Percentiles rank a stretch among this genome's conserved stretches.
Evolutionary conservation across 2,797 vertebrate genomes (phyloP).

Genomic region (Okamejei kenojei): DNA sequence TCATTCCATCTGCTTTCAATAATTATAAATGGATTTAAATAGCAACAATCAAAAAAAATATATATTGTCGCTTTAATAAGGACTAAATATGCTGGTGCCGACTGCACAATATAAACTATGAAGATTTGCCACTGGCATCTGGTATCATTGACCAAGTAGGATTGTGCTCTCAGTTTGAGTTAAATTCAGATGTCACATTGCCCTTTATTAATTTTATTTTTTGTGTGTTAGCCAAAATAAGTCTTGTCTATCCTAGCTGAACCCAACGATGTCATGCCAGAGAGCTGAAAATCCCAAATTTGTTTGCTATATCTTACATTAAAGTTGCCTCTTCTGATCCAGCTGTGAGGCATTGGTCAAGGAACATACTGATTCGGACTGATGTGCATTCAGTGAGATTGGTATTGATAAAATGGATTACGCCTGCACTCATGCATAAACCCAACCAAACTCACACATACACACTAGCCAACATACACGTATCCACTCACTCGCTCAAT

Average conservation of each 20-base stretch:
- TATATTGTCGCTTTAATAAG: neutral
- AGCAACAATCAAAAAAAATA: neutral
- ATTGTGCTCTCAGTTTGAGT: neutral
- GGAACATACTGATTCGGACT: neutral
- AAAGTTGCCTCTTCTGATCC: neutral
- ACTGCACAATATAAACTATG: neutral
- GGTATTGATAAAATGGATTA: neutral
- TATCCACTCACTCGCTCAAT: no score
- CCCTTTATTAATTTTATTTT: no score
- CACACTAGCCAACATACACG: neutral
- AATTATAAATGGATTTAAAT: neutral
- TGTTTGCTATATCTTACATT: neutral
- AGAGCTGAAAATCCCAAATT: neutral
- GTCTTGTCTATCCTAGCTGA: neutral
- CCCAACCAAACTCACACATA: neutral
- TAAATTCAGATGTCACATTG: no score
- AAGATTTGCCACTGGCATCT: neutral
- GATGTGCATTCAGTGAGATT: neutral
- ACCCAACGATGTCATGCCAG: neutral
- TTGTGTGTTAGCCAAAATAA: neutral
- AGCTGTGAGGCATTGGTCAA: neutral
- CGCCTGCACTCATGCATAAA: fast-evolving
- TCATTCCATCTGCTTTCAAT: conserved; percentile 14
- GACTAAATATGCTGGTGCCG: neutral
- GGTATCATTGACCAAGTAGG: neutral